Base-by-base conservation (phyloP, 1,140 invertebrate genomes). In the Eriosoma lanigerum region DNA sequence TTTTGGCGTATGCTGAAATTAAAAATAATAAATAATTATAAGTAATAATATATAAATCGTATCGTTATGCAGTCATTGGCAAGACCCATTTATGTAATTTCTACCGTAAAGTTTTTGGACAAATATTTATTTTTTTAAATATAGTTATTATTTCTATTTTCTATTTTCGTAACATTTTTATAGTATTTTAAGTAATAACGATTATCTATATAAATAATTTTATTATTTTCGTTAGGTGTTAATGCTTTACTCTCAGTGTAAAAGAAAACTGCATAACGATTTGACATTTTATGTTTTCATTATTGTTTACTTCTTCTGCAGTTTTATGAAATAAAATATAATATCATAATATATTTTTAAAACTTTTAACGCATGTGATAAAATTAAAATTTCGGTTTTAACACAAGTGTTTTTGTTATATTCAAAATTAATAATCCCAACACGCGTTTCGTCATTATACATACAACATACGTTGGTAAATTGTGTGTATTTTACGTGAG, bases 401-500 rank as follows among this genome's bases (percentile, higher is more conserved):
- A 60, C n/a, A 21, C n/a, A 56, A 32, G 12, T 26, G 54, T 58
- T 26, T n/a, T 58, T 12, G 8, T 56, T 58, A 21, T 24, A 54
- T 24, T 10, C 21, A 0, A 38, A 62, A 62, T 32, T 32, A n/a
- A 62, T 62, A 12, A 62, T 19, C 26, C 10, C 17, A 15, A 9
- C 19, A 12, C 32, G 13, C 4, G 21, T 21, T 21, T n/a, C n/a
- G 32, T 68, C n/a, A 46, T 44, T 38, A n/a, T 3, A 12, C 19
- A 5, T 64, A 68, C 13, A 26, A 50, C 19, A 70, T 8, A 12
- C 32, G 19, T 70, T 48, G 44, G 5, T 12, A 70, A 26, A 50
- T 26, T 15, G 29, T 75, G 72, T 75, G n/a, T 56, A 56, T 24
- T 56, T 75, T 56, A 54, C 29, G 52, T 56, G 52, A 75, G n/a